Evolutionary conservation across 2,113 vertebrate species (phyloP), one percentile per base, ranked within the genome.

Genomic region (Elgaria multicarinata): DNA sequence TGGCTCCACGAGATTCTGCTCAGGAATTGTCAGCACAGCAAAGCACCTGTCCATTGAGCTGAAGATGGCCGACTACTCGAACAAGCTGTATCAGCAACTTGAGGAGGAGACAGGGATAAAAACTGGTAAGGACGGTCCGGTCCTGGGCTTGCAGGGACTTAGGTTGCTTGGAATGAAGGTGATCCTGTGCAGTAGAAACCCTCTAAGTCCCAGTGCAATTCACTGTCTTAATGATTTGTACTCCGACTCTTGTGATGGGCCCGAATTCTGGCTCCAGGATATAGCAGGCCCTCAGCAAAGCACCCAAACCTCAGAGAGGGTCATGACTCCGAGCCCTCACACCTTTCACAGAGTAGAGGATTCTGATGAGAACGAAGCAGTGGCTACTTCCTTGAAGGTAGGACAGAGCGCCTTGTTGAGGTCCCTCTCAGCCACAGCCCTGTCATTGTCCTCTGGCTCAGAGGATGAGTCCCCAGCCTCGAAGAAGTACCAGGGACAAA

Each of bases 11-110:
- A 97, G 98, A 2, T 97, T 99, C 85, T 99, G 98, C 87, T 98
- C 99, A 0, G 99, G 99, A 81, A 98, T 99, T 13, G 96, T 99
- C 76, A 99, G 98, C 78, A 97, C 98, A 0, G 98, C 98, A 85
- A 98, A 98, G 85, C 98, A 98, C 1, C 82, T 98, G 90, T 96
- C 97, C 89, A 94, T 99, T 0, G 98, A 99, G 95, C 98, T 98
- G 93, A 98, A 98, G 95, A 99, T 99, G 98, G 99, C 98, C 31
- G 96, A 98, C 87, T 99, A 99, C 88, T 99, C 99, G 36, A 99
- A 97, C 92, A 96, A 97, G 85, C 98, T 99, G 80, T 99, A 99
- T 76, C 95, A 98, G 84, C 98, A 97, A 75, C 96, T 99, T 92
- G 98, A 99, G 53, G 96, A 98, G 88, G 98, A 99, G 95, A 99